phyloP scores from a whole-genome alignment of 2,113 vertebrate species.

The Syrrhaptes paradoxus region DNA sequence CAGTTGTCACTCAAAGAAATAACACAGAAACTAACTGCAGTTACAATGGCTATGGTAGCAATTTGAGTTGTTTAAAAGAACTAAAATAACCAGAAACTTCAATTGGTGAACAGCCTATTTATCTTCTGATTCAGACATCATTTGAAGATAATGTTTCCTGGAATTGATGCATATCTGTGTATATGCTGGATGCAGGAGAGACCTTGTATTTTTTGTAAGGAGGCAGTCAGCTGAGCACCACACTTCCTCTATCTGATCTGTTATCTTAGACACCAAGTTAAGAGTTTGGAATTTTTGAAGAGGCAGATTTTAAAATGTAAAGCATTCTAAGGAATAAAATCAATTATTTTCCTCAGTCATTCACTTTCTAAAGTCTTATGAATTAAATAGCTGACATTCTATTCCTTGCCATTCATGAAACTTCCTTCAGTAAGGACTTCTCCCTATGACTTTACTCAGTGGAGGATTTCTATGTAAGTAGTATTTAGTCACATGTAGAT shows the following conservation, averaged over 20 bases:
- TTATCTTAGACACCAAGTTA: background rate
- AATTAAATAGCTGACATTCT: background rate
- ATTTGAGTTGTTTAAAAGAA: conserved; percentile 1
- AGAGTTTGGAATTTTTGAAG: background rate
- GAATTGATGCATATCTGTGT: conserved; percentile 5
- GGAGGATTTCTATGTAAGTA: background rate
- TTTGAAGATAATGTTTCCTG: conserved; percentile 34
- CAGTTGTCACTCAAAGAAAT: background rate
- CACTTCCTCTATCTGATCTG: background rate
- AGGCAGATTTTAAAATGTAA: background rate
- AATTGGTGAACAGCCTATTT: background rate
- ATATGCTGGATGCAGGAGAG: background rate
- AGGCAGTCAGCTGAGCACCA: background rate
- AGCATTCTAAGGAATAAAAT: background rate
- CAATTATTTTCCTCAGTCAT: background rate
- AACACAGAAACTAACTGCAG: background rate
- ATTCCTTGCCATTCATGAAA: background rate
- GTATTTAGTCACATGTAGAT: background rate
- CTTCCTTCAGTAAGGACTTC: background rate
- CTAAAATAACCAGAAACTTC: conserved; percentile 34
- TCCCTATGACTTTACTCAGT: background rate
- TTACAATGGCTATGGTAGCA: background rate
- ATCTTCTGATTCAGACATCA: conserved; percentile 6
- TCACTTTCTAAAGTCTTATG: background rate
- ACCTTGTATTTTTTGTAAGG: background rate